Evolutionary conservation across 2,888 invertebrate species (phyloP).

Genomic region (Aleiodes leptofemur): DNA sequence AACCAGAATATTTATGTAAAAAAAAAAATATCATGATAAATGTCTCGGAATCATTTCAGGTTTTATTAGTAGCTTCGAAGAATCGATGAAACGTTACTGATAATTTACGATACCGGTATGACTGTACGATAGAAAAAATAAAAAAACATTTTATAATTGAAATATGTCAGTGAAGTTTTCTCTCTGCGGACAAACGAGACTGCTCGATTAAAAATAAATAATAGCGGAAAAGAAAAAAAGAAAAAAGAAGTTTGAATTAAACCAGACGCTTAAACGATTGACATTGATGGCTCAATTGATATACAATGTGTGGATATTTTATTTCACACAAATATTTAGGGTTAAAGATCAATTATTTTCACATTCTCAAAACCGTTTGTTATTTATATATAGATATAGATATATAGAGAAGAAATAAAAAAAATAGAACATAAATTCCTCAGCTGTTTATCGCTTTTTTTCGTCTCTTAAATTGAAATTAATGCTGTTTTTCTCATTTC

Average conservation of each 20-base stretch:
- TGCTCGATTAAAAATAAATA: too few species aligned
- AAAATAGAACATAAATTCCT: too few species aligned
- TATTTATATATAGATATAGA: too few species aligned
- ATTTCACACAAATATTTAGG: neutral
- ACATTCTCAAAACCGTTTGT: neutral
- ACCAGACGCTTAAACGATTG: conserved; percentile 14
- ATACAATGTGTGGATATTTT: neutral
- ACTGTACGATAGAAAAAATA: neutral
- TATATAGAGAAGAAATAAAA: too few species aligned
- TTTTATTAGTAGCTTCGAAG: neutral
- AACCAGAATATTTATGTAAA: neutral
- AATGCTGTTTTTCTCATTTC: too few species aligned
- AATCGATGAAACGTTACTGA: conserved; percentile 6
- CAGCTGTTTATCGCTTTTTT: too few species aligned
- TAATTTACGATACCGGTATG: conserved; percentile 14
- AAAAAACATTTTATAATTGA: neutral
- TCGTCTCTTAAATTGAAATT: too few species aligned
- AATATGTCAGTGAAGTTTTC: neutral
- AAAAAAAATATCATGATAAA: neutral
- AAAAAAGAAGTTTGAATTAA: conserved; percentile 1
- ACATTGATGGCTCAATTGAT: conserved; percentile 25
- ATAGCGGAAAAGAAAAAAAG: neutral
- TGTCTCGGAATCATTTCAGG: neutral
- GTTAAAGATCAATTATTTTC: neutral
- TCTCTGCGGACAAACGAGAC: neutral